Conservation (phyloP, 1,140 invertebrate genomes). For the Pachyrhynchus sulphureomaculatus region DNA sequence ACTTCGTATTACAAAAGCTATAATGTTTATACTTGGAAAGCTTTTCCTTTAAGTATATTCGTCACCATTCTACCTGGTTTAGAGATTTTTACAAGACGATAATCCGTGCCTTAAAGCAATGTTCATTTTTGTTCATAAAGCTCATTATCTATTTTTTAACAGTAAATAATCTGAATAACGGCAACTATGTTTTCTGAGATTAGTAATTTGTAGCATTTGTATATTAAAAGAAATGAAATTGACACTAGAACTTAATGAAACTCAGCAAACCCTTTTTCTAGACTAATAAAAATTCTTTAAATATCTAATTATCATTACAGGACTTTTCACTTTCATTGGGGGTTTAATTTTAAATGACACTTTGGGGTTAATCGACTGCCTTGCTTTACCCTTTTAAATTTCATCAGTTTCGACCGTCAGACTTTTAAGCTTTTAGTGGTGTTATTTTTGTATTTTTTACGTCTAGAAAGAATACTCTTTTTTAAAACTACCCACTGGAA, state of each 20-base stretch:
- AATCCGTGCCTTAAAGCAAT: too few species aligned
- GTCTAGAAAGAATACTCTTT: constrained; percentile 1
- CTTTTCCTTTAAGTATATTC: too few species aligned
- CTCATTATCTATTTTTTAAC: too few species aligned
- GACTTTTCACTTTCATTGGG: constrained; percentile 37
- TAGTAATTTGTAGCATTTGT: background rate
- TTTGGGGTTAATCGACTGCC: constrained; percentile 34
- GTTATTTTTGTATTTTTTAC: constrained; percentile 21
- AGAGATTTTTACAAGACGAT: too few species aligned
- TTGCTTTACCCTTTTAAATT: constrained; percentile 32
- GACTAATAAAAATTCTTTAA: constrained; percentile 36
- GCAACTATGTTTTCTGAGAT: too few species aligned
- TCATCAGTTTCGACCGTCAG: constrained; percentile 24
- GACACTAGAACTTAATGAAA: constrained; percentile 28
- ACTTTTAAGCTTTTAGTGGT: constrained; percentile 30
- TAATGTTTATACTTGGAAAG: too few species aligned
- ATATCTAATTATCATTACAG: constrained; percentile 37
- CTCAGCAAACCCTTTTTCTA: constrained; percentile 29
- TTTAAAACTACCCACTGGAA: too few species aligned
- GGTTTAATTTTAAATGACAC: constrained; percentile 35
- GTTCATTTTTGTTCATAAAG: too few species aligned
- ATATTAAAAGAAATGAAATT: constrained; percentile 16
- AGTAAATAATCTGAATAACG: too few species aligned
- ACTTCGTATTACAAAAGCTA: too few species aligned
- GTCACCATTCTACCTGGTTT: too few species aligned